Evolutionary conservation across 2,113 vertebrate species (phyloP), one percentile per base, ranked within the genome.

Genomic region (Psilopsiagon aymara): DNA sequence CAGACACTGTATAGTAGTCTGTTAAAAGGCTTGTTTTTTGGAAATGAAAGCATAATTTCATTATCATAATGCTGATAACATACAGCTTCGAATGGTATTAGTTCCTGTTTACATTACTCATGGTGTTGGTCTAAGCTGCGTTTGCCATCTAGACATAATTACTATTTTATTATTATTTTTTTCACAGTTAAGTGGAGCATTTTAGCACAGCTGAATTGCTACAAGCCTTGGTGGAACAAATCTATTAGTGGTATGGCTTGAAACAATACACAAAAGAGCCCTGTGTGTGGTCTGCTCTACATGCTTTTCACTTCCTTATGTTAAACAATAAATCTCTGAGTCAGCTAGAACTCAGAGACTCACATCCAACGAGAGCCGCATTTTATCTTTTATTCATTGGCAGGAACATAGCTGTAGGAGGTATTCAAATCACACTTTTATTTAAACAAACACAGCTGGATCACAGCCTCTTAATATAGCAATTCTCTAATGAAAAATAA

Each of bases 381-480:
- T 98, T 98, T 97, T 98, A 98, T 98, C 98, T 98, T 98, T 98
- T 98, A 98, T 98, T 98, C 98, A 98, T 97, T 98, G 98, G 98
- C 98, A 98, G 97, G 98, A 98, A 97, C 98, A 97, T 97, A 98
- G 98, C 98, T 98, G 98, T 98, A 98, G 98, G 98, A 98, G 98
- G 98, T 98, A 98, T 98, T 98, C 98, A 98, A 98, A 98, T 98
- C 98, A 98, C 98, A 98, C 98, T 98, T 98, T 98, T 98, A 98
- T 98, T 98, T 98, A 98, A 98, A 98, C 98, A 98, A 98, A 98
- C 98, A 98, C 98, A 98, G 98, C 98, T 98, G 98, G 98, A 98
- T 98, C 95, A 57, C 97, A 98, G 98, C 98, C 98, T 98, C 98
- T 98, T 98, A 98, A 98, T 98, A 98, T 98, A 98, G 98, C 98